phyloP scores from a whole-genome alignment of 2,888 invertebrate species.

The Hypomecis atomaria region DNA sequence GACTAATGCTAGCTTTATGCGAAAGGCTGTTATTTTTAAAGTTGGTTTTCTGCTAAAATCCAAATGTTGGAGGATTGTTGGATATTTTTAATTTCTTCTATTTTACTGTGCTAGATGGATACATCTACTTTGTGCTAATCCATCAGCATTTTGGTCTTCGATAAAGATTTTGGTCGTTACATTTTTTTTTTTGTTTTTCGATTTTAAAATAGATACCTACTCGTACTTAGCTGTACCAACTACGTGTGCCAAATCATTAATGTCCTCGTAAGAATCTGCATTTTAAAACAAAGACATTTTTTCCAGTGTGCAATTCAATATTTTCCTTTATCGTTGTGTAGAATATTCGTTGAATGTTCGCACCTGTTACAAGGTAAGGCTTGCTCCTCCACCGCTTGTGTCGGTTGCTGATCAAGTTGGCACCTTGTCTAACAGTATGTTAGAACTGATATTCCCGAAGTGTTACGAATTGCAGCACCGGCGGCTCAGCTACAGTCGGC shows the following conservation, averaged over 20 bases:
- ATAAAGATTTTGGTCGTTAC: no score
- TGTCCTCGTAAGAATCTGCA: background rate
- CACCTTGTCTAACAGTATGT: constrained; percentile 24
- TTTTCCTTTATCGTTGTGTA: background rate
- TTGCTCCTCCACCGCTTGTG: constrained; percentile 34
- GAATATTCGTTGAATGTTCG: constrained; percentile 11
- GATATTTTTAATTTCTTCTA: background rate
- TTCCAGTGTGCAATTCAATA: background rate
- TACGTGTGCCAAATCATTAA: no score
- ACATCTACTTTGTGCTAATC: background rate
- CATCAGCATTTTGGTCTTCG: background rate
- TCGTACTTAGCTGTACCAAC: no score
- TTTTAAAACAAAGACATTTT: background rate
- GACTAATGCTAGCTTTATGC: no score
- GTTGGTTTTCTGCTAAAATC: no score
- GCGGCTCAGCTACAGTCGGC: constrained; percentile 94
- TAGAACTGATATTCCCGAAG: constrained; percentile 35
- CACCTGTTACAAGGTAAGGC: constrained; percentile 25
- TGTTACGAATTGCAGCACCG: constrained; percentile 87
- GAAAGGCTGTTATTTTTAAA: no score
- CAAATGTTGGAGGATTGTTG: no score
- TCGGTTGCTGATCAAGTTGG: constrained; percentile 33
- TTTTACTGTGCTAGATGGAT: background rate
- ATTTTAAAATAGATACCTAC: no score
- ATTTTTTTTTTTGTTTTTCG: background rate